These are phyloP conservation scores for Agrilus biguttatus DNA, from an alignment of 2,888 invertebrate genomes.

Conservation along the genomic window DNA sequence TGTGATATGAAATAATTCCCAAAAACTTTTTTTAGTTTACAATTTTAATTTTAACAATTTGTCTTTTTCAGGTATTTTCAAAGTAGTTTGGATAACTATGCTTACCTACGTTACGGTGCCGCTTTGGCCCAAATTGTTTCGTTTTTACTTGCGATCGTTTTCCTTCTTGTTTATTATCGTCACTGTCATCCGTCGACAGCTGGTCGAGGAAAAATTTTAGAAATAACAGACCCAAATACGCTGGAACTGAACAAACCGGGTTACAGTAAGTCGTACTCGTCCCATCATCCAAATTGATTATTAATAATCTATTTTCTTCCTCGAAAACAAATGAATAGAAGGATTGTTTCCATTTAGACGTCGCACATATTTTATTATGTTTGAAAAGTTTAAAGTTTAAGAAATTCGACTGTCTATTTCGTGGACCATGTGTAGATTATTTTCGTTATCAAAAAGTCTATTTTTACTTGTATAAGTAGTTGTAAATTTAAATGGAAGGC, in stretches of 20 bases:
- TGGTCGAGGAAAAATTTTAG: conserved; percentile 20
- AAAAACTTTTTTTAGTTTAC: no score
- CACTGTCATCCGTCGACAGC: conserved; percentile 30
- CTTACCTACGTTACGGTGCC: conserved; percentile 29
- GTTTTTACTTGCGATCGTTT: conserved; percentile 27
- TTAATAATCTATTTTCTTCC: no score
- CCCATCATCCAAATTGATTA: conserved; percentile 2
- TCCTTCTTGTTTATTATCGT: conserved; percentile 31
- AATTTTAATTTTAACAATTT: neutral
- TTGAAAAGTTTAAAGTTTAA: no score
- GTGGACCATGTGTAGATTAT: no score
- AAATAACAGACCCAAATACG: conserved; percentile 17
- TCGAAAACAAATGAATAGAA: no score
- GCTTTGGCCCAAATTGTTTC: conserved; percentile 27
- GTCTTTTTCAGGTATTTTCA: conserved; percentile 28
- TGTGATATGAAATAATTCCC: no score
- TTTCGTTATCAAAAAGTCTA: no score
- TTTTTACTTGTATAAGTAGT: no score
- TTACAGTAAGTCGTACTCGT: conserved; percentile 27
- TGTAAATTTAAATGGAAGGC: no score
- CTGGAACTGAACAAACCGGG: conserved; percentile 25
- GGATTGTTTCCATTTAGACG: no score
- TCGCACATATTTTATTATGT: no score
- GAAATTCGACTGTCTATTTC: no score
- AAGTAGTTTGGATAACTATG: conserved; percentile 27